Base-by-base conservation (phyloP, 2,797 vertebrate species). In the Poecilia picta region DNA sequence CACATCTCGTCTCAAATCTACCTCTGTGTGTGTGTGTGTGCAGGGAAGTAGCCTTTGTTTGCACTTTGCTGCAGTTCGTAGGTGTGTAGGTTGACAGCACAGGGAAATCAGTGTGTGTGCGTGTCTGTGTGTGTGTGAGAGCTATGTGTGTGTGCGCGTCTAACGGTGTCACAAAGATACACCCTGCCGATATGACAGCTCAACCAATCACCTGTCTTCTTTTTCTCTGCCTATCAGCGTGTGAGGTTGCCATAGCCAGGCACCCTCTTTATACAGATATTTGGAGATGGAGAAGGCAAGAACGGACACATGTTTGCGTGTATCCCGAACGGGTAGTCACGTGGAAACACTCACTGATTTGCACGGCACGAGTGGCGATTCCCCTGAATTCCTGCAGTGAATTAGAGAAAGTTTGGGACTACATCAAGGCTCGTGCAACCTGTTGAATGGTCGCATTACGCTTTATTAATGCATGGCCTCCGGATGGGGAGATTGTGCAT, bases 221-320 rank as follows among this genome's bases (percentile, higher is more conserved):
- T 88, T 53, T 87, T 83, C 85, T 93, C 93, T 92, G 91, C 95
- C 95, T 94, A 95, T 95, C 94, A 95, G 92, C 92, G 87, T 92
- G 92, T 89, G 89, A 90, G 93, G 93, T 92, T 93, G 92, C 93
- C 85, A 64, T 92, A 92, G 93, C 88, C 92, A 94, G 92, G 93
- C 89, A 88, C 95, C 91, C 92, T 94, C 91, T 94, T 91, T 89
- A 90, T 94, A 93, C 90, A 94, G 94, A 95, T 93, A 94, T 96
- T 96, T 95, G 95, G 94, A 94, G 94, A 95, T 95, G 91, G 87
- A 89, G 89, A 93, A 93, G 91, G 92, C 91, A 89, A 33, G 90
- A 90, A 89, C 92, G 91, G 90, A 92, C 91, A 77, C 90, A 87
- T 79, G 79, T 78, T 75, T 80, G 78, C 59, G 85, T 77, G 39